phyloP scores from a whole-genome alignment of 1,140 invertebrate species.

The Pseudomyrmex sp. region DNA sequence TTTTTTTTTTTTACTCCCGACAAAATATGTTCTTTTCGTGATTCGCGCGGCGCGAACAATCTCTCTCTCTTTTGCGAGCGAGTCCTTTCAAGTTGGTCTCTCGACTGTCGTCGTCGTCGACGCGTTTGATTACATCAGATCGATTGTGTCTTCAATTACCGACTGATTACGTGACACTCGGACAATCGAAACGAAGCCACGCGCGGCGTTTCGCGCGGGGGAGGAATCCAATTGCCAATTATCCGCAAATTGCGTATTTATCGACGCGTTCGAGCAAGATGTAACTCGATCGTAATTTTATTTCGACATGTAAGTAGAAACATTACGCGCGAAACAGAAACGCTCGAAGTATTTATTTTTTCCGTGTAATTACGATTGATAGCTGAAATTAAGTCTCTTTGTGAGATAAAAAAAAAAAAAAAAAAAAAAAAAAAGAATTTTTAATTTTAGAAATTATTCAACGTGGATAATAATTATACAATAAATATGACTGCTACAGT shows the following conservation, averaged over 20 bases:
- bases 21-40: conserved; percentile 9
- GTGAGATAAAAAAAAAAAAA: not conserved
- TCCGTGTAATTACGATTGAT: not conserved
- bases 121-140: conserved; percentile 38
- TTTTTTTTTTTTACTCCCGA: conserved; percentile 11
- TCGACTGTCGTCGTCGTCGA: not conserved
- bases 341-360: not conserved
- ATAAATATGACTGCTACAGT: no score
- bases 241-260: conserved; percentile 42
- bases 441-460: no score
- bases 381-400: not conserved
- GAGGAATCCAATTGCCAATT: conserved; percentile 45
- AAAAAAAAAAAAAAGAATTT: not conserved
- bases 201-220: not conserved
- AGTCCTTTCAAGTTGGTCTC: conserved; percentile 12
- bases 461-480: no score
- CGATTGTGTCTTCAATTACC: conserved; percentile 53
- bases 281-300: conserved; percentile 23
- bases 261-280: not conserved
- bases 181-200: conserved; percentile 12
- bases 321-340: conserved; percentile 3
- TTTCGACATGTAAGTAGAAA: conserved; percentile 16
- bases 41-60: not conserved
- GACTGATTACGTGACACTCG: conserved; percentile 5
- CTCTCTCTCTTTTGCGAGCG: not conserved